phyloP scores from a whole-genome alignment of 2,888 invertebrate species.

The Corythucha ciliata region DNA sequence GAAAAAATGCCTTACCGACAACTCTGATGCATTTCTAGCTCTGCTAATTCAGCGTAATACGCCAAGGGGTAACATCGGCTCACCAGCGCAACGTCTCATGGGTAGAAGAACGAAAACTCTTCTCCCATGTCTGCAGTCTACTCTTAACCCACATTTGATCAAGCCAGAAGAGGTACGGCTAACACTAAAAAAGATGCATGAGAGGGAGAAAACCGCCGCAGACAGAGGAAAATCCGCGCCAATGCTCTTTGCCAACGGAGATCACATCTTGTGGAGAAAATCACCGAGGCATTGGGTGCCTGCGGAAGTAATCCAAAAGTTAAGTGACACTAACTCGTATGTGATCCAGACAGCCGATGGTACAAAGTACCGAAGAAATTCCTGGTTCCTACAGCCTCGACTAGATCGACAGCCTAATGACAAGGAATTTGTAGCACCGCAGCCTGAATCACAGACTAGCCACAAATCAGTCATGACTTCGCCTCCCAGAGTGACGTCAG shows the following conservation, averaged over 20 bases:
- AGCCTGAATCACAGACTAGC: neutral
- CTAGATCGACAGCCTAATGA: neutral
- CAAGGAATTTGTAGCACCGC: neutral
- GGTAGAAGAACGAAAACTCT: constrained; percentile 12
- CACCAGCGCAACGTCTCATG: constrained; percentile 18
- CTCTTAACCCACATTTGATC: neutral
- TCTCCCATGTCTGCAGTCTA: constrained; percentile 2
- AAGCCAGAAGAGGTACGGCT: constrained; percentile 4
- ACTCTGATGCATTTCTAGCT: constrained; percentile 6
- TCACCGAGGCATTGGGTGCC: neutral
- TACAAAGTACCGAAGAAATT: constrained; percentile 6
- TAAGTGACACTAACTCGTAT: constrained; percentile 1
- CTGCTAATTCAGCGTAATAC: constrained; percentile 10
- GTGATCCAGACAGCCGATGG: constrained; percentile 14
- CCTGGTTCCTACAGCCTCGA: constrained; percentile 2
- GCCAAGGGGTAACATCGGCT: constrained; percentile 10
- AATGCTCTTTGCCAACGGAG: neutral
- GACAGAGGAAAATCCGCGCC: constrained; percentile 12
- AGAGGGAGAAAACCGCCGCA: constrained; percentile 4
- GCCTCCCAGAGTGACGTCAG: too few species aligned
- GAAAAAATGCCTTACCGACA: constrained; percentile 13
- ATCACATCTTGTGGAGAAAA: constrained; percentile 5
- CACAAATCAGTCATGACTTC: too few species aligned
- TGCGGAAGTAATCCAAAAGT: neutral
- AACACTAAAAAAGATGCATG: constrained; percentile 1